A percentile compares a stretch with the other conserved stretches of the same genome.
phyloP scores from a whole-genome alignment of 2,888 invertebrate genomes.

The Acrobasis suavella region DNA sequence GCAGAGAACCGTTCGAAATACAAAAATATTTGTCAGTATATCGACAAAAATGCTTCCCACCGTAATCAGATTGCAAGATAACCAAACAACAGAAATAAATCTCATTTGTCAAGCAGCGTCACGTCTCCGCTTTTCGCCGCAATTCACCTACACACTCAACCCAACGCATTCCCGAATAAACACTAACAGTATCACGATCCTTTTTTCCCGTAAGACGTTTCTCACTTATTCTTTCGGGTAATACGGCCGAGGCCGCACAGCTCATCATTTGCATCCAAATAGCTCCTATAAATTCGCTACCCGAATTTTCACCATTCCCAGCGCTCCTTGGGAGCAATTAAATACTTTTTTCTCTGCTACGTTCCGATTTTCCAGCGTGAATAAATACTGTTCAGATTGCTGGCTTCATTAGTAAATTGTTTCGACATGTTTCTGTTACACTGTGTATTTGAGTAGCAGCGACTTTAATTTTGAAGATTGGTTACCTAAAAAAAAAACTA shows the following conservation, averaged over 20 bases:
- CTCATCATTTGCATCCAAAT: slow-evolving; percentile 82
- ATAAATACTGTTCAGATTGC: slow-evolving; percentile 72
- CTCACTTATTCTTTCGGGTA: slow-evolving; percentile 78
- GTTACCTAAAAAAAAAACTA: no score
- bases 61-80: background rate
- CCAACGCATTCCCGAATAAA: slow-evolving; percentile 61
- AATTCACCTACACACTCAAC: slow-evolving; percentile 49
- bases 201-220: slow-evolving; percentile 72
- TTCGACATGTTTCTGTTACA: slow-evolving; percentile 46
- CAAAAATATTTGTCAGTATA: no score
- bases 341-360: slow-evolving; percentile 73
- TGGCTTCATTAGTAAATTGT: slow-evolving; percentile 68
- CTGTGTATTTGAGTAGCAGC: background rate
- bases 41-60: no score
- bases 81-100: background rate
- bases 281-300: slow-evolving; percentile 80
- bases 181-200: slow-evolving; percentile 66
- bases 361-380: slow-evolving; percentile 66
- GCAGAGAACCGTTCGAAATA: no score
- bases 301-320: slow-evolving; percentile 78
- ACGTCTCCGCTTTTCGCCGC: background rate
- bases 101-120: slow-evolving; percentile 1
- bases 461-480: no score
- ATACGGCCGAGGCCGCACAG: slow-evolving; percentile 67
- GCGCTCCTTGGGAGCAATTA: slow-evolving; percentile 79